Evolutionary conservation across 1,140 invertebrate genomes (phyloP), one percentile per base, ranked within the genome.

Genomic region (Zaprionus davidi): DNA sequence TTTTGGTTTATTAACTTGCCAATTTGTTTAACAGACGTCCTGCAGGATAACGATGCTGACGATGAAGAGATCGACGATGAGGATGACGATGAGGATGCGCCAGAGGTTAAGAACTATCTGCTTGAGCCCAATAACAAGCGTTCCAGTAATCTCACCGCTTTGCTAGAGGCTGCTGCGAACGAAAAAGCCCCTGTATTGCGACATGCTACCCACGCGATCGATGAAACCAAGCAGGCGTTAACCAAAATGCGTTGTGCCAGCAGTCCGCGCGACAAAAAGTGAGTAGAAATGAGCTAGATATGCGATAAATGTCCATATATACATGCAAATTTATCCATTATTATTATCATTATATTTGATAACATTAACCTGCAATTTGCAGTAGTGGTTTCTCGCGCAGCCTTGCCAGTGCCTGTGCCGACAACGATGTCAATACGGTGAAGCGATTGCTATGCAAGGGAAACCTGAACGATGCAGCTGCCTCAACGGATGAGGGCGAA

Each of bases 181-280:
- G 95, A 96, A 78, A 96, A 96, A 92, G 78, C 90, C 13, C 92
- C 92, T 15, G 92, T 93, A 57, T 77, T 93, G 63, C 81, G 91
- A 9, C 87, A 91, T 75, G 92, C 92, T 51, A 92, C 92, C 17
- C 81, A 93, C 96, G 92, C 98, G 58, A 95, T 99, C 75, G 98
- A 99, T 94, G 98, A 99, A 94, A 98, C 98, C 56, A 98, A 98
- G 59, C 97, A 98, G 78, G 98, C 98, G 65, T 94, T 99, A 55
- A 99, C 97, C 62, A 96, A 97, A 91, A 99, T 99, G 98, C 95
- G 98, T 85, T 97, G 95, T 91, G 97, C 98, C 92, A 96, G 95
- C 82, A 92, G 87, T 59, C 94, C 95, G 70, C 94, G 94, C 34
- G 92, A 93, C 73, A 93, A 92, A 92, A 93, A 68, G 92, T 93